Percentiles rank a stretch among this genome's conserved stretches.
phyloP scores from a whole-genome alignment of 64 coral and sea anemone species.

The Exaiptasia diaphana region DNA sequence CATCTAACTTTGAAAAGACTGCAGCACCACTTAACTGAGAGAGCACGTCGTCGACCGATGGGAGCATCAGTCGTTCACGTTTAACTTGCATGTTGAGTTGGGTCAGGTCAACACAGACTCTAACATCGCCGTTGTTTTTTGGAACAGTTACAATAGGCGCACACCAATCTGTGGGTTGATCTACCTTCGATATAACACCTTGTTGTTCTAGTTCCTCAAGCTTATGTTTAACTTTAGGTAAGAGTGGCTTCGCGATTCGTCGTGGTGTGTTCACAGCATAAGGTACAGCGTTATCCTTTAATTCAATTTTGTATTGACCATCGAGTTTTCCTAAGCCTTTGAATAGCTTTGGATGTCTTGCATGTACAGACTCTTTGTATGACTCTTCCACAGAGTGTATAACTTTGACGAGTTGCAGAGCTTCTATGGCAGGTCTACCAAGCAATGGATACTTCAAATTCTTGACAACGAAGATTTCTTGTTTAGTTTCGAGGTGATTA shows the following conservation, averaged over 20 bases:
- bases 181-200: background rate
- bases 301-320: background rate
- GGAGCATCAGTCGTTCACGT: background rate
- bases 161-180: background rate
- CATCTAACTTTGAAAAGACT: background rate
- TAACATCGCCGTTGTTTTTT: background rate
- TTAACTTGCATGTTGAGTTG: background rate
- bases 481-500: background rate
- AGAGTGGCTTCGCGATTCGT: background rate
- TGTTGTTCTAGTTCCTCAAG: background rate
- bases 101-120: background rate
- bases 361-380: background rate
- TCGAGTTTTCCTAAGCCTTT: background rate
- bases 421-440: background rate
- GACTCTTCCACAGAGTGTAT: background rate
- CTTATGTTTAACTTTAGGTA: background rate
- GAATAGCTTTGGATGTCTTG: background rate
- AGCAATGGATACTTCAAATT: background rate
- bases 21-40: background rate
- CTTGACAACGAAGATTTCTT: background rate
- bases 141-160: background rate
- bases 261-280: conserved; percentile 4
- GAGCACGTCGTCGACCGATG: background rate
- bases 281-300: background rate
- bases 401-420: background rate